Base-by-base conservation (phyloP, 2,797 vertebrate species). In the Somateria mollissima region DNA sequence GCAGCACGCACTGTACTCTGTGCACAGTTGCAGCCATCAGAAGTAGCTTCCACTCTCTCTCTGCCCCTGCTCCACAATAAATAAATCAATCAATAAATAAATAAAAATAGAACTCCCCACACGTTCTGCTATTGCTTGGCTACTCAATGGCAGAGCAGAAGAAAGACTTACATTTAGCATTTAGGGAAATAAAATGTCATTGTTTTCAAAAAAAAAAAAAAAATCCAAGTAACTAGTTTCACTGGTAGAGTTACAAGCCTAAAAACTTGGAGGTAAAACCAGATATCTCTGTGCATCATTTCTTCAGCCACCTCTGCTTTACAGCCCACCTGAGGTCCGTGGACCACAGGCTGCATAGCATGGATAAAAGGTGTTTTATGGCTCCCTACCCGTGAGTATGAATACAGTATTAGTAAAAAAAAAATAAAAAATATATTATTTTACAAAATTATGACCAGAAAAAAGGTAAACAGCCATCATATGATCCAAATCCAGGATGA, bases 1-100 rank as follows among this genome's bases (percentile, higher is more conserved):
- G 86, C 75, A 72, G 61, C 11, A 2, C 0, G 0, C 3, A 2
- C 4, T 17, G 16, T 54, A 74, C n/a, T 67, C 66, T n/a, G 34
- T 39, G 30, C 7, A 6, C 49, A 71, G 37, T 11, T 6, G 45
- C 20, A 43, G 30, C 3, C 30, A 22, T 22, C 72, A 69, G n/a
- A 58, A 73, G 18, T 9, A 74, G 8, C 22, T 84, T 62, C 65
- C 37, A 56, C 11, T 34, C 51, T 20, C 11, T 51, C 9, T 27
- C 36, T 10, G 25, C 18, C 11, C 5, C 11, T n/a, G 14, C 28
- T 77, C 47, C 58, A 54, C 69, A 43, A 56, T 18, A 51, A 51
- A 49, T 13, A 8, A 49, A 13, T 24, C 12, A 49, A 24, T 49
- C 2, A 13, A 49, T 49, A 7, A 49, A 49, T 49, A 24, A 49